Evolutionary conservation across 2,113 vertebrate species (phyloP), one percentile per base, ranked within the genome.

Genomic region (Gallinago jamesoni): DNA sequence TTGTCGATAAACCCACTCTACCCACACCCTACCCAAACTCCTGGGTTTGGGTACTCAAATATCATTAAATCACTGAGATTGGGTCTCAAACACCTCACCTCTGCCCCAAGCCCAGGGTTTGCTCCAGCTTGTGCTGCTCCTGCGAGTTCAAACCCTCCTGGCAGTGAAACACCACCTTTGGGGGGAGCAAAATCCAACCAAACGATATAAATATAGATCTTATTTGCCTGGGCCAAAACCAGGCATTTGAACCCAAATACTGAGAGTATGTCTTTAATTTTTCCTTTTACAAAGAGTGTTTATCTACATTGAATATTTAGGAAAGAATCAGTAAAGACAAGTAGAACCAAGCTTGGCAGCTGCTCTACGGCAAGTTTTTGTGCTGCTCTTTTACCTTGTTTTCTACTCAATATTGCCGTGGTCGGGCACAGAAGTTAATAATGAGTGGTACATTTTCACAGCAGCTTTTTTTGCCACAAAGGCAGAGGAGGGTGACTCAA

Each of bases 121-220:
- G 78, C 37, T 92, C 28, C 66, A 53, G 52, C 2, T 1, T 7
- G 1, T 9, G 47, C 67, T 64, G 53, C 90, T 84, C 64, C 73
- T 22, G 20, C 30, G 55, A 63, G 66, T 19, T 33, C 27, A 3
- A 48, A 52, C 23, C 33, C 7, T 27, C 14, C 66, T 9, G 35
- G 21, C 19, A 35, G 25, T 1, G 0, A 77, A 66, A 21, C 1
- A n/a, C 6, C 37, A 37, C 24, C 30, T 43, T 25, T 7, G 4
- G 0, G 0, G 5, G 10, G 18, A 24, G 0, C 7, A 35, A 76
- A 86, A 45, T 9, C 30, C 2, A 39, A 62, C 12, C 19, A 27
- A 45, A 35, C 7, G 7, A n/a, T 6, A 20, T 2, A 25, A 74
- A 74, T 33, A 47, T 47, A 47, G 45, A 47, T 20, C 33, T 53